Conservation (phyloP, 2,888 invertebrate species). For the Zygothrica quintamaculata region DNA sequence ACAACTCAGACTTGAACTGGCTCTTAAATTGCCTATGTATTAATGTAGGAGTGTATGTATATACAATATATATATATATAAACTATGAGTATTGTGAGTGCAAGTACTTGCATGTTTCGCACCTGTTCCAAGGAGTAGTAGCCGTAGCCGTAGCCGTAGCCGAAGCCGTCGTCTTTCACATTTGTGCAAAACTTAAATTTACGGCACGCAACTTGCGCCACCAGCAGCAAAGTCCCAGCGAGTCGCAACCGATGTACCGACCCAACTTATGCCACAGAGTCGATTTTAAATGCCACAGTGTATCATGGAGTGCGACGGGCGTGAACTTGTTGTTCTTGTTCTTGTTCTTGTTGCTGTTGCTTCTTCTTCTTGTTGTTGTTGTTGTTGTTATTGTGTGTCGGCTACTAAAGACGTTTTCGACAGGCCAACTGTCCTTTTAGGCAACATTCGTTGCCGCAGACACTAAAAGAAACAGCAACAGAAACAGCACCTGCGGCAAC, state of each 20-base stretch:
- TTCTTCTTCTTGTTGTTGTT: slow-evolving; percentile 19
- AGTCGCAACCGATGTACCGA: neutral
- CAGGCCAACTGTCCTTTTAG: slow-evolving; percentile 71
- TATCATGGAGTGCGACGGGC: slow-evolving; percentile 45
- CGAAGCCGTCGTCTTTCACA: slow-evolving; percentile 23
- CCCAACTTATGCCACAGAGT: too few species aligned
- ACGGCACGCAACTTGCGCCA: slow-evolving; percentile 72
- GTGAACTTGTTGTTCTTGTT: slow-evolving; percentile 56
- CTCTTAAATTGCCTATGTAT: slow-evolving; percentile 4
- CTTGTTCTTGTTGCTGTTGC: slow-evolving; percentile 1
- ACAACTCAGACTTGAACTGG: slow-evolving; percentile 42
- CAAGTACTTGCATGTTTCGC: slow-evolving; percentile 54
- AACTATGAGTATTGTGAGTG: too few species aligned
- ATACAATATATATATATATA: neutral
- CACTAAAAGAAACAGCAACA: slow-evolving; percentile 39
- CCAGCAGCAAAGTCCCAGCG: too few species aligned
- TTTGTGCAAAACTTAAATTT: slow-evolving; percentile 61
- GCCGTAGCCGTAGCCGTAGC: slow-evolving; percentile 28
- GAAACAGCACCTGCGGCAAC: slow-evolving; percentile 39
- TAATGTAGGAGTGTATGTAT: neutral
- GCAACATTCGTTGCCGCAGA: slow-evolving; percentile 50
- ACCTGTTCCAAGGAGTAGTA: slow-evolving; percentile 59
- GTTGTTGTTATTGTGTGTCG: slow-evolving; percentile 45
- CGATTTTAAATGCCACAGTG: neutral
- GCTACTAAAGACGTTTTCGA: slow-evolving; percentile 61